These are phyloP conservation scores for Diadema setosum DNA, from an alignment of 35 echinoderm and acorn worm genomes.

Conservation along the genomic window DNA sequence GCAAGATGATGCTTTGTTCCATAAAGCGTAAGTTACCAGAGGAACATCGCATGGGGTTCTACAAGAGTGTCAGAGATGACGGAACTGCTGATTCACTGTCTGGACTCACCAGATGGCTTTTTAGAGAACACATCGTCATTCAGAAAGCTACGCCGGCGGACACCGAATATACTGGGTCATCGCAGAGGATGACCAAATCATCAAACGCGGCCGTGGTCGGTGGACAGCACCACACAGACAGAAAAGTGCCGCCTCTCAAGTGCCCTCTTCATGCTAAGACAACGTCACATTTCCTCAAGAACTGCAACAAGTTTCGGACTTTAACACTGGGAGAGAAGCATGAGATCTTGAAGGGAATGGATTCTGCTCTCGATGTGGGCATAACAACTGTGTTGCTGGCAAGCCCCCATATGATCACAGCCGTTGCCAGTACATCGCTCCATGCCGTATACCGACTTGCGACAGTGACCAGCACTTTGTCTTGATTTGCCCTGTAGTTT, in stretches of 20 bases:
- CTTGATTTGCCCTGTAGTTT: constrained; percentile 53
- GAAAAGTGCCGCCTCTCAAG: background rate
- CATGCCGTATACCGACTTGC: constrained; percentile 33
- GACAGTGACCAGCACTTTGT: constrained; percentile 47
- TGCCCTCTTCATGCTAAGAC: constrained; percentile 13
- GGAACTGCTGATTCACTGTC: constrained; percentile 23
- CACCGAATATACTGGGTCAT: background rate
- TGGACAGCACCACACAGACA: background rate
- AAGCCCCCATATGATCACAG: constrained; percentile 55
- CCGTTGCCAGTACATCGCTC: constrained; percentile 65
- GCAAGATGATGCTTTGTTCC: constrained; percentile 61
- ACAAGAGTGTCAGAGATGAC: constrained; percentile 49
- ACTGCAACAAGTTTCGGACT: constrained; percentile 61
- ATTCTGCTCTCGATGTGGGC: constrained; percentile 61
- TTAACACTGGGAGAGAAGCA: constrained; percentile 52
- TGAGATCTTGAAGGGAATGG: constrained; percentile 56
- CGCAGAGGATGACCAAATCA: constrained; percentile 17
- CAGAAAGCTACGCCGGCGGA: constrained; percentile 31
- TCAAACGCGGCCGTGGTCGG: constrained; percentile 47
- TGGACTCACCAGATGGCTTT: constrained; percentile 48
- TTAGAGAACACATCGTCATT: constrained; percentile 30
- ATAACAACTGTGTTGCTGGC: constrained; percentile 75
- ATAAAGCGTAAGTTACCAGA: constrained; percentile 64
- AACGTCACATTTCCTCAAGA: constrained; percentile 48
- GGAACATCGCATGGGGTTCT: constrained; percentile 45